Evolutionary conservation across 2,888 invertebrate genomes (phyloP).

Genomic region (Calameuta idolon): DNA sequence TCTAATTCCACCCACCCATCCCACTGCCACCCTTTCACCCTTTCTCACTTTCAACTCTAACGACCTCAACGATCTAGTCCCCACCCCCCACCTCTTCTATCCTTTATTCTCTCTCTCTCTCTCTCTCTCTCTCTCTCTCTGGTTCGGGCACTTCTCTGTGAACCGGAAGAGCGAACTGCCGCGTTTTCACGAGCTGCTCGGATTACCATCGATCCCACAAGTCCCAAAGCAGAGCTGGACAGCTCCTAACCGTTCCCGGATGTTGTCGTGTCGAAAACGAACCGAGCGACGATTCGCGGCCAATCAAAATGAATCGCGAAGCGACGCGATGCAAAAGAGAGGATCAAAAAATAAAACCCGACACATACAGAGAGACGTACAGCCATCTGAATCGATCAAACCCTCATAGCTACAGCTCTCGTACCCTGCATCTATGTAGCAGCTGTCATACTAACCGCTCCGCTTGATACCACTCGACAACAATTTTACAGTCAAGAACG

Average conservation of each 20-base stretch:
- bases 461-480: background rate
- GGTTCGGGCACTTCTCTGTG: background rate
- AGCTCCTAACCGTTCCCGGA: background rate
- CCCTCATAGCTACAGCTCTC: background rate
- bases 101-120: slow-evolving; percentile 17
- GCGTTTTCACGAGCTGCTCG: background rate
- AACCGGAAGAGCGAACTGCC: background rate
- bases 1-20: background rate
- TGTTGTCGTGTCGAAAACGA: background rate
- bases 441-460: background rate
- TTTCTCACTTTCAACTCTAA: background rate
- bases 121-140: slow-evolving; percentile 11
- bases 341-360: background rate
- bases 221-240: background rate
- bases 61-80: slow-evolving; percentile 14
- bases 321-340: background rate
- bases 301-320: background rate
- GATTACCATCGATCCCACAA: background rate
- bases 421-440: background rate
- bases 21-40: background rate
- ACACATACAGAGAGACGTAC: background rate
- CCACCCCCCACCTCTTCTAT: background rate
- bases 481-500: background rate
- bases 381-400: background rate
- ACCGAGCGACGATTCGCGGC: background rate